Percentiles rank a stretch among this genome's conserved stretches.
Conservation (phyloP, 1,140 invertebrate genomes). For the Episyrphus balteatus region DNA sequence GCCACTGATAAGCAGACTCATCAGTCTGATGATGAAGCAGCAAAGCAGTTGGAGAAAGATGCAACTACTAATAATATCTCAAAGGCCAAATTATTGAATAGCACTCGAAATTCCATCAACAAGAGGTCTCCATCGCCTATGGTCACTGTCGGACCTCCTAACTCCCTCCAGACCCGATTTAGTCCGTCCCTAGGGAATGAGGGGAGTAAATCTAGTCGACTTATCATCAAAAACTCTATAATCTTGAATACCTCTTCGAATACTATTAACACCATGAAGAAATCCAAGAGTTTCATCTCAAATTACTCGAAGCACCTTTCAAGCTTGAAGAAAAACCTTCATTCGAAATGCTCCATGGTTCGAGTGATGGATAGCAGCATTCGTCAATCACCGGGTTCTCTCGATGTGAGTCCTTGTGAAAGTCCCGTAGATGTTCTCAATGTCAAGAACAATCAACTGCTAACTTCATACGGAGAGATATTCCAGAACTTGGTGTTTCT, state of each 20-base stretch:
- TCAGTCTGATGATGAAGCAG: background rate
- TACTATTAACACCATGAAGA: slow-evolving; percentile 15
- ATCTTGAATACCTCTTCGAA: background rate
- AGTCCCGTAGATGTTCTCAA: slow-evolving; percentile 16
- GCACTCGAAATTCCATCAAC: background rate
- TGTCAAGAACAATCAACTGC: slow-evolving; percentile 32
- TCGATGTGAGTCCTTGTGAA: too few relatives aligned
- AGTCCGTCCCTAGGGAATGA: too few relatives aligned
- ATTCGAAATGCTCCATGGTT: background rate
- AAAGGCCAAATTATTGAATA: background rate
- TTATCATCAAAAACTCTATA: slow-evolving; percentile 1
- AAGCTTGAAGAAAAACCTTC: slow-evolving; percentile 20
- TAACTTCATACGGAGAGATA: slow-evolving; percentile 35
- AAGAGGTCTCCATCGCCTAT: background rate
- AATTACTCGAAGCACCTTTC: slow-evolving; percentile 18
- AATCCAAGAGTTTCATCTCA: slow-evolving; percentile 31
- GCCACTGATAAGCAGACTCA: too few relatives aligned
- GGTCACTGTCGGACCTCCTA: background rate
- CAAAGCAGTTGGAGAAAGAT: too few relatives aligned
- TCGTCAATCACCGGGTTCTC: too few relatives aligned
- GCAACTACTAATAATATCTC: too few relatives aligned
- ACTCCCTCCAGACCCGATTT: background rate
- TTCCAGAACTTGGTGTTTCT: slow-evolving; percentile 77
- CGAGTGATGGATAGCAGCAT: too few relatives aligned
- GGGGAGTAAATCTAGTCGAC: too few relatives aligned